Evolutionary conservation across 2,797 vertebrate genomes (phyloP), one percentile per base, ranked within the genome.

Genomic region (Muscicapa comitata): DNA sequence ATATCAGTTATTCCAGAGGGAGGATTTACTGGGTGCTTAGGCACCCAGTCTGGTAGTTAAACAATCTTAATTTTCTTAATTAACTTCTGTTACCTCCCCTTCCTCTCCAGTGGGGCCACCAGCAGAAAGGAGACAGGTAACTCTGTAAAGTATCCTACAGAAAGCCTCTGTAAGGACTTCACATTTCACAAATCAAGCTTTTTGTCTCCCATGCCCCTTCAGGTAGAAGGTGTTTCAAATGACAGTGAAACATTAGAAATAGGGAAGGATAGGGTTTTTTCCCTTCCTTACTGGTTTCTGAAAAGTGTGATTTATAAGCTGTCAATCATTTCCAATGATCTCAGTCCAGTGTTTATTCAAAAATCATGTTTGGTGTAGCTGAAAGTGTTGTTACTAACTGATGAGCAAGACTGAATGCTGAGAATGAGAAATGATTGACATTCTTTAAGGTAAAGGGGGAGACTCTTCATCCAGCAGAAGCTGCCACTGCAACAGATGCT

Each of bases 361-460:
- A 97, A 97, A 87, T 95, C 92, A 86, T 92, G 80, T 97, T 94
- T 42, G 47, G 93, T 95, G 93, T 95, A 96, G 95, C 93, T 96
- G 94, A 81, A 94, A 96, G 81, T 89, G 87, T 84, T 96, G 94
- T 90, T 95, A 68, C 94, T 96, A 93, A 93, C 95, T 96, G 96
- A 97, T 96, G 97, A 97, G 93, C 84, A 85, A 95, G 93, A 93
- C 43, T 96, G 96, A 94, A 95, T 92, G 71, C 88, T 73, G 89
- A 95, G 95, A 95, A 96, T 87, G 94, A 97, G 96, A 93, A 96
- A 95, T 97, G 97, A 98, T 92, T 97, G 97, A 96, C 97, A 87
- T 91, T 96, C 87, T 93, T 94, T 89, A 89, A 93, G 93, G 97
- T 93, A 95, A 90, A 90, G 94, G 78, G 77, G 83, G 95, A 94